phyloP scores from a whole-genome alignment of 2,113 vertebrate genomes.

The human region DNA sequence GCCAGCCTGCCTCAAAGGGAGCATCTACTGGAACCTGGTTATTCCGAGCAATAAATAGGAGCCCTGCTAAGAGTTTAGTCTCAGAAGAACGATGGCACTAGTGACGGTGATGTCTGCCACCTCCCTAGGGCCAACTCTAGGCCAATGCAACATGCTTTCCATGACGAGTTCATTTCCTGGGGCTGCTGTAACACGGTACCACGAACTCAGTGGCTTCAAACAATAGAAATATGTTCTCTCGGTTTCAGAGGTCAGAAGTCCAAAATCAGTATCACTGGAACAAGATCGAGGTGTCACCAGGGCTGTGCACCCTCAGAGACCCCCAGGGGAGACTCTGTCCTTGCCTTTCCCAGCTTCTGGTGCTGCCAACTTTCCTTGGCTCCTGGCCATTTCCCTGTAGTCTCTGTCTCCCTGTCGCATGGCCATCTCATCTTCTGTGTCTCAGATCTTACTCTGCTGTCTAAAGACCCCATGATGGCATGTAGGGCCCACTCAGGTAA shows the following conservation, averaged over 20 bases:
- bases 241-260: not conserved
- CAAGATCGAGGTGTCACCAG: too few species aligned
- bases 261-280: not conserved
- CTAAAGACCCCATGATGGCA: not conserved
- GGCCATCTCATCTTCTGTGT: not conserved
- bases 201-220: not conserved
- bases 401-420: not conserved
- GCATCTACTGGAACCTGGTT: not conserved
- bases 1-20: not conserved
- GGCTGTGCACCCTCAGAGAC: not conserved
- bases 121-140: not conserved
- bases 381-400: accelerated
- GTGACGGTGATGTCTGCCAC: accelerated
- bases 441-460: not conserved
- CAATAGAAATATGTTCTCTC: not conserved
- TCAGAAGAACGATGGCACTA: not conserved
- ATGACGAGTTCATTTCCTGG: not conserved
- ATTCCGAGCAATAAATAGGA: not conserved
- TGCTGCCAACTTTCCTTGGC: not conserved
- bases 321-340: too few species aligned
- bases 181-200: not conserved
- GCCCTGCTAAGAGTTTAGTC: not conserved
- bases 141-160: not conserved
- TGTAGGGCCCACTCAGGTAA: not conserved
- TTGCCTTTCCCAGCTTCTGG: not conserved